These are phyloP conservation scores for Myotis planiceps DNA, from an alignment of 2,797 vertebrate genomes.

Conservation along the genomic window DNA sequence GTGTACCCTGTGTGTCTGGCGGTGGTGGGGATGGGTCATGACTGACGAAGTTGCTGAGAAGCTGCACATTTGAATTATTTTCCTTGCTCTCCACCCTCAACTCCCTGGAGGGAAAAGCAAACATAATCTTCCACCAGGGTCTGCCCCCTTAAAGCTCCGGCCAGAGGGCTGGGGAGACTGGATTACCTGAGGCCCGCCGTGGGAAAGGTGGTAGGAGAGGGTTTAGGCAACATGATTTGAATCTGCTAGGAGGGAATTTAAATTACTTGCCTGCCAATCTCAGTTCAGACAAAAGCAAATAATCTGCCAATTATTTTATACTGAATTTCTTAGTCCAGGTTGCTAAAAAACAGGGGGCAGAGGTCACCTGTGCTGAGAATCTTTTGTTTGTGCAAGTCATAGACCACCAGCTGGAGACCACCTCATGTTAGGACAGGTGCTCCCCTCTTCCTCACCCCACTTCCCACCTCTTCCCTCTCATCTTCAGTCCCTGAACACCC, in stretches of 20 bases:
- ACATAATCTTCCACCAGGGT: background rate
- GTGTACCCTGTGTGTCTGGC: fast-evolving
- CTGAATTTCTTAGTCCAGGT: background rate
- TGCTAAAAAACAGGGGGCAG: background rate
- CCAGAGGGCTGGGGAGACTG: background rate
- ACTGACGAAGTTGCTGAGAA: background rate
- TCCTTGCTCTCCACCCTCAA: background rate
- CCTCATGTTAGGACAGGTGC: background rate
- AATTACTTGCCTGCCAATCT: background rate
- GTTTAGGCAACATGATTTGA: background rate
- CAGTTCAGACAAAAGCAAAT: background rate
- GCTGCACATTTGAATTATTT: background rate
- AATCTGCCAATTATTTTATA: background rate
- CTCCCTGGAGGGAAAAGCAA: background rate
- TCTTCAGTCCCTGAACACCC: background rate
- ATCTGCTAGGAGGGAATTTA: background rate
- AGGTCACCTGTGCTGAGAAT: background rate
- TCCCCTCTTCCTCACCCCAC: background rate
- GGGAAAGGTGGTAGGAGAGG: background rate
- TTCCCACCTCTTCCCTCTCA: background rate
- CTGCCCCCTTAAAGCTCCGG: background rate
- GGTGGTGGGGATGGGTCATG: fast-evolving
- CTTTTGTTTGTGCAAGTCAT: background rate
- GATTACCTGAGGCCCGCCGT: background rate
- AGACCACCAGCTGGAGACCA: background rate